phyloP scores from a whole-genome alignment of 2,888 invertebrate genomes.

The Acleris holmiana region DNA sequence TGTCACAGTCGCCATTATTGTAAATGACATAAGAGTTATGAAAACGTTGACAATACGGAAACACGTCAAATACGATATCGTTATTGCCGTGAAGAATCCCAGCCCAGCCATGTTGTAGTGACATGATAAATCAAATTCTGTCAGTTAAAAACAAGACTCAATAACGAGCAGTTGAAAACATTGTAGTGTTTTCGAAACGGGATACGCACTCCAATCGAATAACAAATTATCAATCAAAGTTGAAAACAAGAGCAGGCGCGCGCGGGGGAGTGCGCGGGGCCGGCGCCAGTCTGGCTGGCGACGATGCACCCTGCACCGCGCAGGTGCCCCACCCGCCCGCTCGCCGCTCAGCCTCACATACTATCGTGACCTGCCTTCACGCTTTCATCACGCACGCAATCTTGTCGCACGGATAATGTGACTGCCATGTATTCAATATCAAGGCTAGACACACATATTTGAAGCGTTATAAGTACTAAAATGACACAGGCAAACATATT shows the following conservation, averaged over 20 bases:
- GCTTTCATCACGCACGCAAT: constrained; percentile 3
- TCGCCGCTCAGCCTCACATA: constrained; percentile 42
- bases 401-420: too few relatives aligned
- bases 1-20: too few relatives aligned
- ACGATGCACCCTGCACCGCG: constrained; percentile 71
- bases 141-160: not conserved
- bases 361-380: constrained; percentile 44
- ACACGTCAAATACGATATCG: too few relatives aligned
- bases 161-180: constrained; percentile 24
- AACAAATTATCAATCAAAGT: constrained; percentile 84
- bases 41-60: too few relatives aligned
- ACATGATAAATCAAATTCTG: not conserved
- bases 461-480: too few relatives aligned
- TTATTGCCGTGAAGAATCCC: too few relatives aligned
- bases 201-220: constrained; percentile 76
- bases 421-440: too few relatives aligned
- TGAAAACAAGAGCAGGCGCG: constrained; percentile 78
- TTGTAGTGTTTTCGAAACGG: constrained; percentile 62
- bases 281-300: constrained; percentile 81
- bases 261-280: constrained; percentile 48
- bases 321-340: constrained; percentile 62
- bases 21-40: too few relatives aligned
- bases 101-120: too few relatives aligned
- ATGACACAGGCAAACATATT: too few relatives aligned
- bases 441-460: too few relatives aligned